phyloP scores from a whole-genome alignment of 2,888 invertebrate species.

The Alsophila aescularia region DNA sequence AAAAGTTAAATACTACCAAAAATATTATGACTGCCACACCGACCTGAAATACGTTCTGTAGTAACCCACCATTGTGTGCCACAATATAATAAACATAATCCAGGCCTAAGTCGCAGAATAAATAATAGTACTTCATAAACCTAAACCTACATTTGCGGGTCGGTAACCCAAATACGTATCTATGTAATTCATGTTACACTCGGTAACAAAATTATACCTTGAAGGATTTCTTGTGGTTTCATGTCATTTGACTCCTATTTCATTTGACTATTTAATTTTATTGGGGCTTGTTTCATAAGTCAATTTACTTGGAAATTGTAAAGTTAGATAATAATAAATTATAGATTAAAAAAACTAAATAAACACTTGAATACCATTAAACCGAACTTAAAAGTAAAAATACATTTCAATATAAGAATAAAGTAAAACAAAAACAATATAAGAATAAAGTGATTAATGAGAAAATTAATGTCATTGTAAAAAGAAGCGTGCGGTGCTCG shows the following conservation, averaged over 20 bases:
- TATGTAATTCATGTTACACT: background rate
- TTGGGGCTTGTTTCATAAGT: background rate
- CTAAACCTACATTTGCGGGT: slow-evolving; percentile 10
- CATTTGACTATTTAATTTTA: too few relatives aligned
- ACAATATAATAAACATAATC: slow-evolving; percentile 8
- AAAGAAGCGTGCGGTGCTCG: too few relatives aligned
- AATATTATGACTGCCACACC: background rate
- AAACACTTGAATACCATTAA: too few relatives aligned
- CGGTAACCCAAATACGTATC: slow-evolving; percentile 4
- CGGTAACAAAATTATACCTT: slow-evolving; percentile 17
- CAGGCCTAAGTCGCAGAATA: too few relatives aligned
- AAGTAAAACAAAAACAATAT: too few relatives aligned
- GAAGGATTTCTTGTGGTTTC: slow-evolving; percentile 1
- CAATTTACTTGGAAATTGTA: background rate
- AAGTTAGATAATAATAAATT: background rate
- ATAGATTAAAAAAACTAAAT: background rate
- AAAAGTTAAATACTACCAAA: background rate
- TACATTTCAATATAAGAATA: too few relatives aligned
- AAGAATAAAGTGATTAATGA: too few relatives aligned
- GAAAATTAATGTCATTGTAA: too few relatives aligned
- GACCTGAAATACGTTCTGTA: background rate
- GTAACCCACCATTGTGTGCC: slow-evolving; percentile 3
- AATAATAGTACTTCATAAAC: too few relatives aligned
- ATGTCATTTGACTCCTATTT: background rate
- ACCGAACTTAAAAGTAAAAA: too few relatives aligned